Percentiles rank a stretch among this genome's conserved stretches.
Conservation (phyloP, 2,797 vertebrate genomes). For the Phalloptychus januarius region DNA sequence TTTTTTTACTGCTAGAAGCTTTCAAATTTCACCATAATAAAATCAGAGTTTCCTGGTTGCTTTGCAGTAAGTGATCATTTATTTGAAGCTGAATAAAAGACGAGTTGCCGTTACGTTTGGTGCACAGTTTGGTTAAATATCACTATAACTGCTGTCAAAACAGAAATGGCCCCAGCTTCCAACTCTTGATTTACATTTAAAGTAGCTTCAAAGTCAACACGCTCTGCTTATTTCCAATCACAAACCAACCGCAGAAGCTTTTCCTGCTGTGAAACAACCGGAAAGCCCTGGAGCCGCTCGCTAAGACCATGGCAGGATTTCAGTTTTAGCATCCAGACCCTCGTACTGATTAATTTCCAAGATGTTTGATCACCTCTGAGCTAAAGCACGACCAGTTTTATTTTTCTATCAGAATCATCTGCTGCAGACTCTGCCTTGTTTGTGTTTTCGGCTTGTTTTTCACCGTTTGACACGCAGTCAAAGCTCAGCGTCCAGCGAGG, state of each 20-base stretch:
- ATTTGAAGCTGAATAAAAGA: not conserved
- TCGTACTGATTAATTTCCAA: conserved; percentile 9
- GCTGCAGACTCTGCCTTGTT: not conserved
- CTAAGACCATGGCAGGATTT: conserved; percentile 9
- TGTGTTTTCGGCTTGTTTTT: not conserved
- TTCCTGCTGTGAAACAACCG: conserved; percentile 43
- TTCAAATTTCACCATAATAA: not conserved
- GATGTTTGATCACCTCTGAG: conserved; percentile 10
- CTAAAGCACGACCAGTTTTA: not conserved
- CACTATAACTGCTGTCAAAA: not conserved
- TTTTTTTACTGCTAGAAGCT: not conserved
- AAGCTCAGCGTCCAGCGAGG: conserved; percentile 4
- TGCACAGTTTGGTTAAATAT: not conserved
- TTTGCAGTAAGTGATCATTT: not conserved
- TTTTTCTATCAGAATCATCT: not conserved
- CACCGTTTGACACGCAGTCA: conserved; percentile 10
- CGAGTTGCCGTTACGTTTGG: not conserved
- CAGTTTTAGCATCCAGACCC: conserved; percentile 12
- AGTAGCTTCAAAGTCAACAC: conserved; percentile 38
- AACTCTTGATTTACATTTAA: conserved; percentile 48
- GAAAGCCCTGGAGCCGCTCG: conserved; percentile 35
- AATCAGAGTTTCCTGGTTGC: not conserved
- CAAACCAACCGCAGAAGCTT: conserved; percentile 11
- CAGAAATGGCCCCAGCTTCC: conserved; percentile 11
- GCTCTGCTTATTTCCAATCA: conserved; percentile 44